phyloP scores from a whole-genome alignment of 2,797 vertebrate species.

The Austrolebias charrua region DNA sequence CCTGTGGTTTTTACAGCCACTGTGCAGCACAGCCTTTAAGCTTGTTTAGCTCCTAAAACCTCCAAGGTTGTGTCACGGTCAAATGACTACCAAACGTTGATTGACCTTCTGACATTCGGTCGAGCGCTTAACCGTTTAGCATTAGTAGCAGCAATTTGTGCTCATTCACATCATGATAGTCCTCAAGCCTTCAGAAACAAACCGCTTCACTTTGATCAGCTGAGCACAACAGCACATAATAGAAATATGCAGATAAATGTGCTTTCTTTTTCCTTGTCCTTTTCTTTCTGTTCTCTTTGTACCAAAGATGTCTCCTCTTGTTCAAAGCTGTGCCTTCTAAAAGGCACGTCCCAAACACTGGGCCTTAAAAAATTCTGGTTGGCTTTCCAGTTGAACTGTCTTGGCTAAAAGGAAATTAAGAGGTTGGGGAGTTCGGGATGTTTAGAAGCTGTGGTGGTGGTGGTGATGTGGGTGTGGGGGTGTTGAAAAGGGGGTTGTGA shows the following conservation, averaged over 20 bases:
- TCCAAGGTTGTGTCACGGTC: conserved; percentile 61
- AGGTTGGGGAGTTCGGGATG: conserved; percentile 50
- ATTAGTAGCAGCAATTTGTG: conserved; percentile 69
- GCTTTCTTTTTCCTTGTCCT: conserved; percentile 21
- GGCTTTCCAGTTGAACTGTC: conserved; percentile 81
- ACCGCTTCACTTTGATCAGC: conserved; percentile 73
- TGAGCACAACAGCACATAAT: conserved; percentile 67
- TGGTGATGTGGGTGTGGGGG: neutral
- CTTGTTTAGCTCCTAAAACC: conserved; percentile 51
- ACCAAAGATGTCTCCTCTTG: conserved; percentile 46
- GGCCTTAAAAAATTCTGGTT: conserved; percentile 77
- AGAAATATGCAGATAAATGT: conserved; percentile 72
- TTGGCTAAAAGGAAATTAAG: conserved; percentile 77
- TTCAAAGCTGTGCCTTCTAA: conserved; percentile 55
- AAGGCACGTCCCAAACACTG: conserved; percentile 66
- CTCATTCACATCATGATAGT: conserved; percentile 62
- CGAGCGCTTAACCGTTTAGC: conserved; percentile 65
- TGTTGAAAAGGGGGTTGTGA: conserved; percentile 31
- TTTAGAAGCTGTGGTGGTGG: conserved; percentile 39
- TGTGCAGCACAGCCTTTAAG: conserved; percentile 13
- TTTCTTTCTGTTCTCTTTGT: conserved; percentile 23
- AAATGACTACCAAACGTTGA: conserved; percentile 74
- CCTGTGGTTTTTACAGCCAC: conserved; percentile 3
- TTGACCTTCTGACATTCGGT: conserved; percentile 69
- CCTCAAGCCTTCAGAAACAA: conserved; percentile 72